Evolutionary conservation across 2,888 invertebrate genomes (phyloP), one percentile per base, ranked within the genome.

Genomic region (Coelopa pilipes): DNA sequence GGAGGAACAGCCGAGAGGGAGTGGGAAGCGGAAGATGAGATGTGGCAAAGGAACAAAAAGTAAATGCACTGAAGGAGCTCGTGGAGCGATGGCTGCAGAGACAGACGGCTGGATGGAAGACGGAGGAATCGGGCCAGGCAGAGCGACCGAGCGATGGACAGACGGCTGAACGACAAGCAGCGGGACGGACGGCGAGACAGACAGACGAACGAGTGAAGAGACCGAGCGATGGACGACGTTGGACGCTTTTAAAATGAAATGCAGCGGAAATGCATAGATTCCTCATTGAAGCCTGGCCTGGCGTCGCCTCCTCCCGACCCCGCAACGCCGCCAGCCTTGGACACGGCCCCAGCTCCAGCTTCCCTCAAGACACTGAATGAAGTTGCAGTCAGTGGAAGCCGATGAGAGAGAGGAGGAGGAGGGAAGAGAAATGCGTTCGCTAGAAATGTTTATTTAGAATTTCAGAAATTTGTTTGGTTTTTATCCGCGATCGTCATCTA

Each of bases 391-490:
- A 50, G 50, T 50, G 10, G 53, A 50, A 2, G 65, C 24, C 19
- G 66, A 49, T 24, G 10, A 24, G 1, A 19, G 12, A 24, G 13
- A 60, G 21, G 24, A 34, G 21, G 9, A 60, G 60, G 17, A 19
- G 49, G 13, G 49, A 62, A 34, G 13, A 60, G n/a, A 24, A 34
- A 62, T 67, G 70, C 74, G 45, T 74, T 67, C 13, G 50, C 47
- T 24, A 71, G 68, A 67, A 74, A 74, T 67, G 53, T 60, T 55
- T 21, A 21, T 67, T 68, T 69, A 74, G 76, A 74, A 76, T 76
- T 74, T 65, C 46, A 76, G 74, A 76, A 76, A 76, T 76, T 74
- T 76, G 74, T 76, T 76, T 76, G 67, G 67, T 59, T 73, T 17
- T 76, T 74, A 76, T 76, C 74, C 72, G 60, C 69, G 72, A 70